These are phyloP conservation scores for Gephyroberyx darwinii DNA, from an alignment of 2,797 vertebrate species.

Conservation along the genomic window DNA sequence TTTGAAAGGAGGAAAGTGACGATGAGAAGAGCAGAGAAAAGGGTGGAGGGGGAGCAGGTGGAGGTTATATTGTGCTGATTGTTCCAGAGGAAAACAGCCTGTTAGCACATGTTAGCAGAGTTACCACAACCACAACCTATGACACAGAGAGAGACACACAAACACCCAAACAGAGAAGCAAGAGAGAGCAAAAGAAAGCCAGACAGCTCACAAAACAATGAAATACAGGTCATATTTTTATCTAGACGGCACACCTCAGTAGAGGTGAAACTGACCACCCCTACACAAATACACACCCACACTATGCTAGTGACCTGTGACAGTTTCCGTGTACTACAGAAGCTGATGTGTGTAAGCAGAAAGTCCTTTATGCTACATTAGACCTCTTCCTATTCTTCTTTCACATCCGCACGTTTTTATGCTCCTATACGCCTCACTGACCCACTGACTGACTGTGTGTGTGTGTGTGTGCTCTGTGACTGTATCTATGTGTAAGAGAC, in stretches of 20 bases:
- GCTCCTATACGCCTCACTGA: slow-evolving; percentile 29
- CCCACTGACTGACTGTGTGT: slow-evolving; percentile 29
- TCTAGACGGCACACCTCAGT: neutral
- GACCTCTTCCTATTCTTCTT: slow-evolving; percentile 16
- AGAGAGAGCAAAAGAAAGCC: neutral
- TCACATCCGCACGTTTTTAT: slow-evolving; percentile 17
- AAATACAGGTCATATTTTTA: neutral
- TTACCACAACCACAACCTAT: slow-evolving; percentile 9
- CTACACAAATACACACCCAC: neutral
- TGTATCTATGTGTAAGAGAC: slow-evolving; percentile 17
- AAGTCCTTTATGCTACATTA: slow-evolving; percentile 38
- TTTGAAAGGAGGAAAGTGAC: too few species aligned
- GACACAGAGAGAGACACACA: neutral
- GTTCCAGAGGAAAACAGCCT: neutral
- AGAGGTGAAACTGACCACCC: neutral
- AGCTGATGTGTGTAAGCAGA: slow-evolving; percentile 16
- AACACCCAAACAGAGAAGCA: too few species aligned
- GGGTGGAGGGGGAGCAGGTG: neutral
- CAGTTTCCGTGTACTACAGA: neutral
- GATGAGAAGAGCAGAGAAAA: neutral
- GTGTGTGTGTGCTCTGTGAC: neutral
- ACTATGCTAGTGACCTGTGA: too few species aligned
- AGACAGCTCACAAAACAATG: neutral
- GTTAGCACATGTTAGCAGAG: slow-evolving; percentile 1
- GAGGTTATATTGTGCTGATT: neutral